Percentiles rank a stretch among this genome's conserved stretches.
These are phyloP conservation scores for Pitta sordida DNA, from an alignment of 2,113 vertebrate species.

Conservation along the genomic window DNA sequence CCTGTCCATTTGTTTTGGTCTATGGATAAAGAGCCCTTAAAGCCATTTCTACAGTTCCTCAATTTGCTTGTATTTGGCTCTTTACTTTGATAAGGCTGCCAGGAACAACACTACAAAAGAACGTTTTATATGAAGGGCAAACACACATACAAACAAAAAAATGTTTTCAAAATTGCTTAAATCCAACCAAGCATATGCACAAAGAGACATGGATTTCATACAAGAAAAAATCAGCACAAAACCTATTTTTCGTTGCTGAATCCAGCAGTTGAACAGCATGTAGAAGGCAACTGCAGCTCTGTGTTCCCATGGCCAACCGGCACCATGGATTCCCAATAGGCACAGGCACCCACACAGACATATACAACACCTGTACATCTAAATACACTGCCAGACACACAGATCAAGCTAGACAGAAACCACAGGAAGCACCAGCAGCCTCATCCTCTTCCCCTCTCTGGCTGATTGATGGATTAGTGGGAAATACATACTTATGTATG, in stretches of 20 bases:
- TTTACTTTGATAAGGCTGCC: background rate
- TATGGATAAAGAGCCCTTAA: background rate
- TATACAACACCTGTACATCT: background rate
- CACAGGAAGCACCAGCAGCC: background rate
- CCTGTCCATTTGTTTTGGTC: background rate
- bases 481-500: background rate
- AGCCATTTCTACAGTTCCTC: background rate
- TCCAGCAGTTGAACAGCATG: background rate
- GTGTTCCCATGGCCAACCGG: background rate
- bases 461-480: background rate
- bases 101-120: background rate
- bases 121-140: background rate
- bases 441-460: background rate
- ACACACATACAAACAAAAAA: background rate
- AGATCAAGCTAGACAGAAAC: background rate
- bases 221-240: background rate
- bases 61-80: background rate
- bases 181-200: background rate
- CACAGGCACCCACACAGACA: accelerated
- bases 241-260: background rate
- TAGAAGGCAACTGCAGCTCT: background rate
- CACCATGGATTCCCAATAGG: background rate
- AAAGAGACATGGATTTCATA: background rate
- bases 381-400: background rate
- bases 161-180: background rate